A percentile compares a stretch with the other conserved stretches of the same genome.
These are phyloP conservation scores for Pegoplata infirma DNA, from an alignment of 2,888 invertebrate genomes.

Conservation along the genomic window DNA sequence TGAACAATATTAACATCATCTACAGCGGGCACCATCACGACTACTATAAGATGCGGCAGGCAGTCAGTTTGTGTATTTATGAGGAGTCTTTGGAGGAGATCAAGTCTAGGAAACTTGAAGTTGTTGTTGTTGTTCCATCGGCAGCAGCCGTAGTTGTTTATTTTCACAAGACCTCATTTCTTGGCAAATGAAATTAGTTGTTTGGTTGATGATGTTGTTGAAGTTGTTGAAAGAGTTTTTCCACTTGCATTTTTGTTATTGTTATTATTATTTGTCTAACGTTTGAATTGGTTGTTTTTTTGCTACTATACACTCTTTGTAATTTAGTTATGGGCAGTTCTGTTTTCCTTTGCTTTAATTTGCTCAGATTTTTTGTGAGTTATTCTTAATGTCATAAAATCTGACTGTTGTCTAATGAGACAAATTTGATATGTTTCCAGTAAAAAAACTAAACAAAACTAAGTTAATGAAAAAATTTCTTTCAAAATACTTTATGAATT, in stretches of 20 bases:
- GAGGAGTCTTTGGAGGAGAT: constrained; percentile 39
- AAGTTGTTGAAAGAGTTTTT: constrained; percentile 55
- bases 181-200: constrained; percentile 60
- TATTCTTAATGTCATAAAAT: too few relatives aligned
- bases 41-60: background rate
- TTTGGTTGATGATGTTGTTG: constrained; percentile 30
- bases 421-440: too few relatives aligned
- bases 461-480: too few relatives aligned
- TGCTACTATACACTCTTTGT: background rate
- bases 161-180: constrained; percentile 61
- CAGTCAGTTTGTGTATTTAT: constrained; percentile 29
- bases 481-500: too few relatives aligned
- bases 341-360: too few relatives aligned
- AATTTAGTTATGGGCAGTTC: background rate
- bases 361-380: too few relatives aligned
- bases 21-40: background rate
- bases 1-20: too few relatives aligned
- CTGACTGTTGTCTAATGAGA: too few relatives aligned
- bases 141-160: constrained; percentile 15
- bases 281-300: constrained; percentile 22
- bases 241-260: constrained; percentile 59
- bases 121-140: constrained; percentile 11
- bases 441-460: too few relatives aligned
- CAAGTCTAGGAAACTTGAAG: constrained; percentile 43
- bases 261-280: constrained; percentile 23